phyloP scores from a whole-genome alignment of 2,888 invertebrate genomes.

The Acleris laterana region DNA sequence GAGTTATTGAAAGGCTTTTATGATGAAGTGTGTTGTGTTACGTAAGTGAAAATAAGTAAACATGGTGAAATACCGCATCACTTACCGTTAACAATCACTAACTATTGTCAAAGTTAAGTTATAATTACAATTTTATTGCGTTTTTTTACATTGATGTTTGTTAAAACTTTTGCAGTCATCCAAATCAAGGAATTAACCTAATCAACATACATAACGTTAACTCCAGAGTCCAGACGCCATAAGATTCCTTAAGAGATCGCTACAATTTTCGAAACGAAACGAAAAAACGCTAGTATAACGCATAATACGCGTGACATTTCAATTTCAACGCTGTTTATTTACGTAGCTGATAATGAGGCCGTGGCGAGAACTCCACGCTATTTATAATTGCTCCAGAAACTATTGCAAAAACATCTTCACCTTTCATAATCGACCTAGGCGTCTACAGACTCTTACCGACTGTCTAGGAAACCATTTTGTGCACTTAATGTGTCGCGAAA shows the following conservation, averaged over 20 bases:
- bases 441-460: neutral
- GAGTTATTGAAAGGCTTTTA: conserved; percentile 30
- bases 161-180: too few species aligned
- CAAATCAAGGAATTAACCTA: too few species aligned
- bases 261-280: neutral
- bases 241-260: too few species aligned
- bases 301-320: conserved; percentile 1
- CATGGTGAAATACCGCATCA: conserved; percentile 16
- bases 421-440: conserved; percentile 1
- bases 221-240: too few species aligned
- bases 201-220: too few species aligned
- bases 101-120: neutral
- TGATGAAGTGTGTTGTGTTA: conserved; percentile 25
- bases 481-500: conserved; percentile 3
- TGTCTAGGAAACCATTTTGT: conserved; percentile 3
- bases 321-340: conserved; percentile 21
- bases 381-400: conserved; percentile 29
- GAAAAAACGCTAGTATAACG: neutral
- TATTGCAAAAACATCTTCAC: conserved; percentile 18
- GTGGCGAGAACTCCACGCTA: conserved; percentile 22
- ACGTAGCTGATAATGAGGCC: conserved; percentile 22
- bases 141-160: too few species aligned
- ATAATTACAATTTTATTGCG: too few species aligned
- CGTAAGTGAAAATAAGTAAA: conserved; percentile 22
- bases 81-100: neutral